Base-by-base conservation (phyloP, 2,888 invertebrate species). In the Cheilosia grossa region DNA sequence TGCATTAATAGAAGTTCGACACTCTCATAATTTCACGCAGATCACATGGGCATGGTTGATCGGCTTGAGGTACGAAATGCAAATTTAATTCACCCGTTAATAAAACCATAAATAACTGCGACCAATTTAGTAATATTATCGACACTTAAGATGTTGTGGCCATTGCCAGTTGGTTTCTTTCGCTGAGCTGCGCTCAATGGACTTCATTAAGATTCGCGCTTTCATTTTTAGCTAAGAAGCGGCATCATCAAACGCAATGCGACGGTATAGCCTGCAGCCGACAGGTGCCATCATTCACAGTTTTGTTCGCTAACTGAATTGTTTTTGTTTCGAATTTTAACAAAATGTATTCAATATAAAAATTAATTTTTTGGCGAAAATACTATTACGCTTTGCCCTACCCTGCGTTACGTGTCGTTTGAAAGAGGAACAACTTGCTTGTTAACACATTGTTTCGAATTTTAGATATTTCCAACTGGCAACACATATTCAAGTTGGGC, bases 21-120 rank as follows among this genome's bases (percentile, higher is more conserved):
- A 69, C 33, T 69, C 69, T 69, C 69, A 56, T 69, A 69, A 69
- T 21, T 54, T 67, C 44, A 67, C 56, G 33, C 56, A 33, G 44
- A 44, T 44, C 56, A 69, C 54, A 51, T 51, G 24, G 24, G 37
- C 21, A n/a, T 21, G 51, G 64, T 40, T 24, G 51, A 51, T 49
- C 49, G 27, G 40, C 58, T 69, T 42, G 42, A 19, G 37, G 69
- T 69, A 21, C 2, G 15, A 44, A 56, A 69, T 69, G 69, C 56
- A 56, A 44, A 69, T 69, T 58, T 69, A 10, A 47, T 44, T 58
- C 17, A 33, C 3, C 19, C 19, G 9, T 47, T 47, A 47, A 17
- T 10, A 47, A 47, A 47, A 54, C 27, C 42, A 69, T 58, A 58
- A 69, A 69, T 69, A 69, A 58, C 56, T n/a, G 58, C 58, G 56